These are phyloP conservation scores for Phthorimaea operculella DNA, from an alignment of 1,140 invertebrate species.

Conservation along the genomic window DNA sequence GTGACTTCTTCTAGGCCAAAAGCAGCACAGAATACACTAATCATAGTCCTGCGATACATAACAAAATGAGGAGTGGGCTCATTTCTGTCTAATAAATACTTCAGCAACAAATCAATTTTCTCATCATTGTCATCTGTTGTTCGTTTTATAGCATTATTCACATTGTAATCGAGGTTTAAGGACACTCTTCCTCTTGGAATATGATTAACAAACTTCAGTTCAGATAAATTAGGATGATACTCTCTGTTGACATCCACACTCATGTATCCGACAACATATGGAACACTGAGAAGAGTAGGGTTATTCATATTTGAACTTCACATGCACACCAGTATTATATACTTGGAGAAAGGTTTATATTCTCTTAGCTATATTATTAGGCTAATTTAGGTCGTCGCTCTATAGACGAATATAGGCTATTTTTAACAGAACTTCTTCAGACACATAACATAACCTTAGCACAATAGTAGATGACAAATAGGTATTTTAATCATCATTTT, in stretches of 20 bases:
- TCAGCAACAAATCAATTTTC: constrained; percentile 53
- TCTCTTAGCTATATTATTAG: too few relatives aligned
- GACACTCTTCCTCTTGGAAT: constrained; percentile 27
- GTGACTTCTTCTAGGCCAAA: constrained; percentile 71
- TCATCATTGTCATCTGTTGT: constrained; percentile 26
- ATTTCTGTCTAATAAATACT: constrained; percentile 56
- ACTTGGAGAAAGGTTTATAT: too few relatives aligned
- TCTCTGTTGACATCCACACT: constrained; percentile 46
- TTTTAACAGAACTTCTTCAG: too few relatives aligned
- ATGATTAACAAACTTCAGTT: constrained; percentile 56
- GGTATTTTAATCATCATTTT: too few relatives aligned
- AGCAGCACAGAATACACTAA: constrained; percentile 70
- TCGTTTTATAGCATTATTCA: constrained; percentile 40
- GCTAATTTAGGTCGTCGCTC: too few relatives aligned
- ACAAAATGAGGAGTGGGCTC: constrained; percentile 68
- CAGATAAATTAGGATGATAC: constrained; percentile 40
- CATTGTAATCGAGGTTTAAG: constrained; percentile 59
- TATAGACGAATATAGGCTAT: too few relatives aligned
- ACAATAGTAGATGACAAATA: too few relatives aligned
- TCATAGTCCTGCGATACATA: constrained; percentile 75
- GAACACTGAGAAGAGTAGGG: constrained; percentile 11
- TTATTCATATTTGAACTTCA: neutral
- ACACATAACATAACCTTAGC: too few relatives aligned
- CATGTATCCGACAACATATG: constrained; percentile 52
- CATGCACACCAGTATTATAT: too few relatives aligned